Evolutionary conservation across 2,797 vertebrate species (phyloP), one percentile per base, ranked within the genome.

Genomic region (Lophius americanus): DNA sequence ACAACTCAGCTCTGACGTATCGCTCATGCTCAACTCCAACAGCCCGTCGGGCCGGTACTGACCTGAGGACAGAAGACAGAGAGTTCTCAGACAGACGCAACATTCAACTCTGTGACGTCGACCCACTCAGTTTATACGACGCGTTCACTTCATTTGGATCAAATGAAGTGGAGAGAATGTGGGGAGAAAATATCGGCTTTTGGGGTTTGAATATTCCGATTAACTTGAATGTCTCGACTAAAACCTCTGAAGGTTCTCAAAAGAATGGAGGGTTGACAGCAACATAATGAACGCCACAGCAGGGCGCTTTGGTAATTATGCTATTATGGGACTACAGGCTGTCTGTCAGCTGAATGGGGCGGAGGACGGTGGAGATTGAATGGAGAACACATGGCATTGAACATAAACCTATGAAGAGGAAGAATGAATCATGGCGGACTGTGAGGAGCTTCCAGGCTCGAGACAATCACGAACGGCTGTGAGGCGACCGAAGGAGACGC

Each of bases 1-100:
- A 46, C 95, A 94, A 56, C 93, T 95, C 87, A 95, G 95, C 79
- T 98, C 96, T 0, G 82, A 77, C 0, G 83, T 75, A 5, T 85
- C 83, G 2, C 92, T 97, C 95, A 98, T 95, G 77, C 94, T 91
- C 58, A 95, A 72, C 66, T 98, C 96, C 92, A 96, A 93, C 66
- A 98, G 89, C 9, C 95, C 95, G 64, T 99, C 97, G 61, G 95
- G 91, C 4, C 94, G 95, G 82, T 93, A 91, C 81, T 97, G 96
- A 88, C 97, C 96, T 91, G 93, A 92, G 95, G 89, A 56, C 33
- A 33, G 14, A 68, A 2, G 11, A 8, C 12, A 51, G 14, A 4
- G 43, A 10, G 10, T 23, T 23, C 2, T 23, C 23, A 23, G 23
- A 23, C 23, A 23, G 23, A 23, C 23, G 23, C 23, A 23, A 23